phyloP scores from a whole-genome alignment of 1,140 invertebrate genomes.

The Leptinotarsa texana region DNA sequence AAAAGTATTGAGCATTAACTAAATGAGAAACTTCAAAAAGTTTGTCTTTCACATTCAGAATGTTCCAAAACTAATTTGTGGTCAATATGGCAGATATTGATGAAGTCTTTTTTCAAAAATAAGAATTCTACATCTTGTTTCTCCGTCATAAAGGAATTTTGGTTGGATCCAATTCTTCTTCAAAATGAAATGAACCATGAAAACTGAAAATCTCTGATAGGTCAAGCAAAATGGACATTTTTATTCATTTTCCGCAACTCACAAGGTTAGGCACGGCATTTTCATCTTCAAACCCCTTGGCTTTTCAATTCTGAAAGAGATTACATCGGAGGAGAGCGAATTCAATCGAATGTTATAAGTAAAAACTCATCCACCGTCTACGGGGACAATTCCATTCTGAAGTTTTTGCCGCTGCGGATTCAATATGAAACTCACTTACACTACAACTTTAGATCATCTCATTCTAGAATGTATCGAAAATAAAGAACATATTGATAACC shows the following conservation, averaged over 20 bases:
- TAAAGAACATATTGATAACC: too few relatives aligned
- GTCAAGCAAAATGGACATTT: background rate
- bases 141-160: too few relatives aligned
- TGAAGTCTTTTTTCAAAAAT: too few relatives aligned
- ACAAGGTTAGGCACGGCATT: background rate
- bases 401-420: conserved; percentile 1
- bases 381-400: conserved; percentile 3
- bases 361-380: background rate
- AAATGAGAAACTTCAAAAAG: too few relatives aligned
- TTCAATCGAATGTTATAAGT: background rate
- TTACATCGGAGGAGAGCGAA: background rate
- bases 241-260: background rate
- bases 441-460: background rate
- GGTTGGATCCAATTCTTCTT: background rate
- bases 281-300: background rate
- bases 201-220: background rate
- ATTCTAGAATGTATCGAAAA: too few relatives aligned
- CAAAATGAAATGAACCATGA: background rate
- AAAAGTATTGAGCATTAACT: too few relatives aligned
- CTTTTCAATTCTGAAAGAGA: background rate
- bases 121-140: too few relatives aligned
- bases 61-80: too few relatives aligned
- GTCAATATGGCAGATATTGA: too few relatives aligned
- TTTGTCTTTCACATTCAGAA: too few relatives aligned
- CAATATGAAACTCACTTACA: background rate